These are phyloP conservation scores for Gambusia affinis DNA, from an alignment of 2,113 vertebrate species.

Conservation along the genomic window DNA sequence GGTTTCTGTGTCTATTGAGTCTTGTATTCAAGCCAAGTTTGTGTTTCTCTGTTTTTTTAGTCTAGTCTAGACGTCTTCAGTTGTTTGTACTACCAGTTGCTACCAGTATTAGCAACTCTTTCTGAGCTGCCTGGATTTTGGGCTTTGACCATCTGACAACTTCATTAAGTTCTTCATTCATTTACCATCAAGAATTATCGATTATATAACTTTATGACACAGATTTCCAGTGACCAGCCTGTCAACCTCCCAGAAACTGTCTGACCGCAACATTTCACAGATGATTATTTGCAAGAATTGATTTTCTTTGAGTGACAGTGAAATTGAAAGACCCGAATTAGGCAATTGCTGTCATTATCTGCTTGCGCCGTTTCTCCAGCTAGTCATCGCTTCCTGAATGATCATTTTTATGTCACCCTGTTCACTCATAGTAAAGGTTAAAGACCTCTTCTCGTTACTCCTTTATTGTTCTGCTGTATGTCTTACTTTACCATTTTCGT, in stretches of 20 bases:
- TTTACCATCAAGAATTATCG: no score
- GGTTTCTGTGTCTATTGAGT: no score
- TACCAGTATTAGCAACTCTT: no score
- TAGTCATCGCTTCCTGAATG: background rate
- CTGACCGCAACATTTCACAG: background rate
- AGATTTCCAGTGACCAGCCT: conserved; percentile 13
- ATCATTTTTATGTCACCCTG: conserved; percentile 6
- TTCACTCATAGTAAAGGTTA: background rate
- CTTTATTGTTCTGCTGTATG: conserved; percentile 10
- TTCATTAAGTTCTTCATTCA: no score
- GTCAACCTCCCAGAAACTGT: background rate
- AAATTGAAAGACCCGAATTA: conserved; percentile 35
- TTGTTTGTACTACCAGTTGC: no score
- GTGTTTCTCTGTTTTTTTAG: no score
- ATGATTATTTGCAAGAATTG: conserved; percentile 4
- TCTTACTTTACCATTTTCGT: background rate
- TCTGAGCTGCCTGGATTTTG: no score
- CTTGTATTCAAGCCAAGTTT: no score
- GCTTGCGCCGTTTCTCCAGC: conserved; percentile 17
- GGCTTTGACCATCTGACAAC: no score
- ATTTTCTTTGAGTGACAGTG: conserved; percentile 26
- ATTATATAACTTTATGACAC: background rate
- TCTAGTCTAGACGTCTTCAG: no score
- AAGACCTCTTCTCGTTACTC: conserved; percentile 6
- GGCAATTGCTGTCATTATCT: conserved; percentile 16